Evolutionary conservation across 2,113 vertebrate genomes (phyloP), one percentile per base, ranked within the genome.

Genomic region (Takifugu bimaculatus): DNA sequence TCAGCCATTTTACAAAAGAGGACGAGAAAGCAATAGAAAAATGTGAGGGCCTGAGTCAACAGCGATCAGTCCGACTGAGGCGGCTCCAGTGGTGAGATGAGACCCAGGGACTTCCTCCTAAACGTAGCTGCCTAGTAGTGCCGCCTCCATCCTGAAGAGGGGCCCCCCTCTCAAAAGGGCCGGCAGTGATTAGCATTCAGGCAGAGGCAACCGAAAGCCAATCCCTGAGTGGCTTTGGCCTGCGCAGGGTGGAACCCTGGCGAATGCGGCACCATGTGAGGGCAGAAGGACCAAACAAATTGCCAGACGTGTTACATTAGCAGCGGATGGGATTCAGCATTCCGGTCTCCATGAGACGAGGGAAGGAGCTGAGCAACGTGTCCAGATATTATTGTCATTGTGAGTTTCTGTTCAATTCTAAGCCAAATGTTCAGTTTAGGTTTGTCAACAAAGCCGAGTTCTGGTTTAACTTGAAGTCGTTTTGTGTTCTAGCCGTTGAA

Each of bases 61-160:
- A 15, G 45, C n/a, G 26, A 44, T 6, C 51, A 44, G 56, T 64
- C 54, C 62, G 62, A 58, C 58, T 70, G 49, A 56, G 56, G 28
- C 13, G 44, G 29, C 26, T 53, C 59, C 45, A 27, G 2, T 44
- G 68, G 54, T 60, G 10, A 68, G 70, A 80, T 78, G 70, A 79
- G 70, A 76, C 13, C 58, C 70, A 48, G 69, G 54, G 74, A 63
- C 73, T 79, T 72, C 59, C 70, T 70, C 43, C 39, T 57, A 66
- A 65, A 60, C 45, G 42, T 57, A 51, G 26, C 63, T 58, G 25
- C 65, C 79, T 63, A 63, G 69, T n/a, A 57, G 50, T 50, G 65
- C 56, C 68, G 62, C 72, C 78, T 81, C 84, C 87, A 89, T 89
- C 81, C 77, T 80, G 86, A 91, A 79, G 57, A 86, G 78, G 52